These are phyloP conservation scores for Acanthosepion pharaonis DNA, from an alignment of 2,888 invertebrate species.

Conservation along the genomic window DNA sequence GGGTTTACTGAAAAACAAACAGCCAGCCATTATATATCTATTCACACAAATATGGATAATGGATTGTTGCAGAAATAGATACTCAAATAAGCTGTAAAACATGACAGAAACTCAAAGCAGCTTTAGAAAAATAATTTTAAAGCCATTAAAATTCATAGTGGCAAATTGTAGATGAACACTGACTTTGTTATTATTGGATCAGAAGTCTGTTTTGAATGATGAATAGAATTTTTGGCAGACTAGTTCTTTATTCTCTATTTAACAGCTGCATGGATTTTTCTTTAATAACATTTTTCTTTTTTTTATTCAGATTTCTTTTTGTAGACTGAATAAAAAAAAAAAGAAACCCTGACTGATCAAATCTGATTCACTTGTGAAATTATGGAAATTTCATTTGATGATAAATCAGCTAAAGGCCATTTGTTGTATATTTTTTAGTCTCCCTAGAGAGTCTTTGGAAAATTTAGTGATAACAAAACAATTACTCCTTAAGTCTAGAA, in stretches of 20 bases:
- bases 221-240: background rate
- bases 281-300: background rate
- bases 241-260: background rate
- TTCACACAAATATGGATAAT: too few species aligned
- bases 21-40: too few species aligned
- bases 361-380: background rate
- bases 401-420: background rate
- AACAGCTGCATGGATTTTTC: background rate
- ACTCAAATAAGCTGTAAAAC: too few species aligned
- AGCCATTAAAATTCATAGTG: too few species aligned
- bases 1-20: too few species aligned
- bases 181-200: background rate
- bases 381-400: background rate
- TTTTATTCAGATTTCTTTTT: background rate
- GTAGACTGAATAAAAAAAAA: too few species aligned
- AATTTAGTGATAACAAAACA: background rate
- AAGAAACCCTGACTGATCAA: background rate
- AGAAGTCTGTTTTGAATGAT: background rate
- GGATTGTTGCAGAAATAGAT: too few species aligned
- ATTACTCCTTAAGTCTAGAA: background rate
- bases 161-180: background rate
- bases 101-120: too few species aligned
- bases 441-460: background rate
- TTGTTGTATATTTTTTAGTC: background rate
- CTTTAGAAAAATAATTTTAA: too few species aligned